These are phyloP conservation scores for Threskiornis aethiopicus DNA, from an alignment of 2,797 vertebrate species.

Conservation along the genomic window DNA sequence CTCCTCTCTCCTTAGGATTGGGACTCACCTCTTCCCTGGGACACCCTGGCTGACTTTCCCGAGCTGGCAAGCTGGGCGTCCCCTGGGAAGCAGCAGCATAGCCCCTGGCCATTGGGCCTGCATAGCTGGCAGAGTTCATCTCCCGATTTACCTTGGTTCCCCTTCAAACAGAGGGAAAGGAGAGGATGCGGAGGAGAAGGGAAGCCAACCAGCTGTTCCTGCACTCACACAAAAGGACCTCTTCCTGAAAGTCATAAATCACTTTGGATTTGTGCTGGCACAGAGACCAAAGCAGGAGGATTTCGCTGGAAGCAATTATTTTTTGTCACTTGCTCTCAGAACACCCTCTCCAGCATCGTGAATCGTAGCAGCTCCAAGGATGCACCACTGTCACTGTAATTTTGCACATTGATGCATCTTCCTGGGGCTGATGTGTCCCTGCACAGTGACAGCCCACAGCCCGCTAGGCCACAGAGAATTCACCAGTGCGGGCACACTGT, in stretches of 20 bases:
- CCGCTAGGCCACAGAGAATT: background rate
- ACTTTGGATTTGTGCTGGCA: background rate
- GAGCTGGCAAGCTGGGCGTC: background rate
- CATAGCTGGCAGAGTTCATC: background rate
- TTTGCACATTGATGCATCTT: background rate
- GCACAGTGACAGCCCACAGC: background rate
- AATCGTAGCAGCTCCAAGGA: background rate
- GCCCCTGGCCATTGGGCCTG: fast-evolving
- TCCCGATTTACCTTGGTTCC: background rate
- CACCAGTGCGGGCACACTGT: background rate
- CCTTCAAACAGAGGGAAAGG: background rate
- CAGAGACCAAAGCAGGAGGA: background rate
- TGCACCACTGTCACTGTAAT: background rate
- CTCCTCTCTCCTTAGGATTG: background rate
- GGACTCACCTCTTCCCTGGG: background rate
- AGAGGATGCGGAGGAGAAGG: background rate
- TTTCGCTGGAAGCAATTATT: background rate
- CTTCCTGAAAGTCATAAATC: background rate
- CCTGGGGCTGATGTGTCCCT: background rate
- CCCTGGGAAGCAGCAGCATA: background rate
- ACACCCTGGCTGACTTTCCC: background rate
- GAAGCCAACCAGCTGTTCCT: background rate
- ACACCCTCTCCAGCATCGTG: background rate
- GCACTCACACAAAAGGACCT: background rate
- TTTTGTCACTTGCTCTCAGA: background rate